A percentile compares a stretch with the other conserved stretches of the same genome.
phyloP scores from a whole-genome alignment of 2,113 vertebrate genomes.

The Campylomormyrus numenius region DNA sequence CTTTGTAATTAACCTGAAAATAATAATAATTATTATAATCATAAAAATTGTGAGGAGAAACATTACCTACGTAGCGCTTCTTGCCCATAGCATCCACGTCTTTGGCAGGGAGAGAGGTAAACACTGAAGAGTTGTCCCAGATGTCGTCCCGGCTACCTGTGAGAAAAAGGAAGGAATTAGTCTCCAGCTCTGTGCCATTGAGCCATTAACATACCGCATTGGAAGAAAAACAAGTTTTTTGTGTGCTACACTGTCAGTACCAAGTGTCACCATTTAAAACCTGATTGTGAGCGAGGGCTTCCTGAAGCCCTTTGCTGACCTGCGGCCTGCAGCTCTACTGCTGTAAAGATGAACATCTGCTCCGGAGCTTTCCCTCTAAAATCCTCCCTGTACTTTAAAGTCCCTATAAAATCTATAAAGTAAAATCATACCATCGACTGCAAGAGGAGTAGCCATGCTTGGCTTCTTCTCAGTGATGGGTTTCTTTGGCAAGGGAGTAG shows the following conservation, averaged over 20 bases:
- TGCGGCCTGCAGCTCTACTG: neutral
- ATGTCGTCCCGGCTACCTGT: constrained; percentile 43
- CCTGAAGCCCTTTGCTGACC: neutral
- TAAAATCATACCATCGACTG: constrained; percentile 35
- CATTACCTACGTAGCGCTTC: constrained; percentile 76
- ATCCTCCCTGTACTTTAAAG: neutral
- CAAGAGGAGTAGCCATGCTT: constrained; percentile 30
- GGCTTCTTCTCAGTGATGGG: constrained; percentile 44
- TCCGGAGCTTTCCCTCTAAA: neutral
- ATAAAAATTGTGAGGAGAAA: neutral
- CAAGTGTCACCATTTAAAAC: neutral
- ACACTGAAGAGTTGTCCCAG: constrained; percentile 72
- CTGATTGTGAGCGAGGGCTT: neutral
- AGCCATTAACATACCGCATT: neutral
- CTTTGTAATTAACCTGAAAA: neutral
- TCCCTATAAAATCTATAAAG: neutral
- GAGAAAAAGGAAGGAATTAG: neutral
- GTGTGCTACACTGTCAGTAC: neutral
- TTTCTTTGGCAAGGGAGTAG: constrained; percentile 38
- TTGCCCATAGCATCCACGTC: constrained; percentile 82
- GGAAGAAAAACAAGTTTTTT: neutral
- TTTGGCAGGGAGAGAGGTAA: constrained; percentile 74
- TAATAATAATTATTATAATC: neutral
- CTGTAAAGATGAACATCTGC: neutral
- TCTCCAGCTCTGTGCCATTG: neutral